Conservation (phyloP, 2,113 vertebrate species). For the Perca fluviatilis region DNA sequence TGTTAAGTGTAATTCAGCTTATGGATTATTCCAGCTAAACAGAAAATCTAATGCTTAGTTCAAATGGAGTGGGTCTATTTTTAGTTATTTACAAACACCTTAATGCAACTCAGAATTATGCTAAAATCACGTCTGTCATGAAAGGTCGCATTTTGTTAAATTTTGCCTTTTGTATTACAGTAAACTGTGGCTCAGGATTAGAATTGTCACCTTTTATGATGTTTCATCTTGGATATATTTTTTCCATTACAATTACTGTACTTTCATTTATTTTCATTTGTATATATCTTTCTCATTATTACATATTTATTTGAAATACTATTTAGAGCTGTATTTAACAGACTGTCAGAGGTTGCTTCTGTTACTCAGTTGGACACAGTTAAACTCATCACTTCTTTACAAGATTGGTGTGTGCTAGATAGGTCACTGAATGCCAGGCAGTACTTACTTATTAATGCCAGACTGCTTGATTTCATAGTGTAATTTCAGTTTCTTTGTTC, state of each 20-base stretch:
- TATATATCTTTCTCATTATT: background rate
- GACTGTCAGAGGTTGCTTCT: background rate
- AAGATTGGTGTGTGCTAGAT: background rate
- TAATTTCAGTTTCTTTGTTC: background rate
- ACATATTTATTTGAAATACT: background rate
- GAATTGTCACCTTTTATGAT: background rate
- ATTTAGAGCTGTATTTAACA: background rate
- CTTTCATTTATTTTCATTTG: background rate
- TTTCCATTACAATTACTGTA: background rate
- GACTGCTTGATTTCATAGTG: background rate
- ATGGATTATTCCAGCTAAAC: slow-evolving; percentile 27
- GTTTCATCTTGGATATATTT: background rate
- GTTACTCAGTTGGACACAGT: background rate
- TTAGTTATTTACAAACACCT: slow-evolving; percentile 2
- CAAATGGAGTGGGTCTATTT: background rate
- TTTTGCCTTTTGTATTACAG: background rate
- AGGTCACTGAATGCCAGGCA: background rate
- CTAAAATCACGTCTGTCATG: background rate
- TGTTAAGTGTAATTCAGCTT: slow-evolving; percentile 17
- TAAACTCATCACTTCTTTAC: background rate
- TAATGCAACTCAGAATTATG: background rate
- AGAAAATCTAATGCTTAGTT: background rate
- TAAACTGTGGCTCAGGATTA: background rate
- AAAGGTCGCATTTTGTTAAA: background rate
- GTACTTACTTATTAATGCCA: background rate